phyloP scores from a whole-genome alignment of 2,888 invertebrate species.

The Lymantria monacha region DNA sequence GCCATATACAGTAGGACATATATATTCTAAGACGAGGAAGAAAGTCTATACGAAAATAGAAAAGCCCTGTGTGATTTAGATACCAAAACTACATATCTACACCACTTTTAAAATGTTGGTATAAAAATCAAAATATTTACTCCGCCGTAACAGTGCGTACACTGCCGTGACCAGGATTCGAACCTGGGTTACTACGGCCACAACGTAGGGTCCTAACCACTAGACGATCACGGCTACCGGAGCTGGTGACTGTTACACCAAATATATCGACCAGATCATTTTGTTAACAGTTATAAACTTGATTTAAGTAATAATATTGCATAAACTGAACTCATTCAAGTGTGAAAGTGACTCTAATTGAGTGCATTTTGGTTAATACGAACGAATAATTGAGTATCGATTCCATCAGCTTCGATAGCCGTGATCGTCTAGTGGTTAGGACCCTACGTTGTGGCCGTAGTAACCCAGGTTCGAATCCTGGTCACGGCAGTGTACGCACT shows the following conservation, averaged over 20 bases:
- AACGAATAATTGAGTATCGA: too few species aligned
- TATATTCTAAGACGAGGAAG: too few species aligned
- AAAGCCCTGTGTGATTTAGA: too few species aligned
- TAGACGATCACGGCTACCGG: conserved; percentile 85
- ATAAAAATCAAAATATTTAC: too few species aligned
- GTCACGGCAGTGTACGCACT: conserved; percentile 55
- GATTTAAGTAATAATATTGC: background rate
- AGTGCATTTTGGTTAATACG: too few species aligned
- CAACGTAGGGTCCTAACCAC: conserved; percentile 89
- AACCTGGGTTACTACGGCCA: conserved; percentile 89
- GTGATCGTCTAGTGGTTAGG: conserved; percentile 89
- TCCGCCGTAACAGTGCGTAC: conserved; percentile 4
- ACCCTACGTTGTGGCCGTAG: conserved; percentile 89
- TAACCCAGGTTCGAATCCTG: conserved; percentile 89
- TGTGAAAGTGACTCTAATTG: too few species aligned
- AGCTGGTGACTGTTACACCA: conserved; percentile 31
- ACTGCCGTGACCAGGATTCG: conserved; percentile 87
- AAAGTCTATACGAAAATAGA: too few species aligned
- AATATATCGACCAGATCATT: too few species aligned
- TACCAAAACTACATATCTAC: too few species aligned
- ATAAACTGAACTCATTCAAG: background rate
- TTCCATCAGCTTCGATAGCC: conserved; percentile 68
- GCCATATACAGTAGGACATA: too few species aligned
- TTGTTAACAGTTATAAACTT: too few species aligned
- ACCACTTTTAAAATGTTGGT: too few species aligned